Evolutionary conservation across 92 coral and sea anemone species (phyloP).

Genomic region (Paragorgia papillata): DNA sequence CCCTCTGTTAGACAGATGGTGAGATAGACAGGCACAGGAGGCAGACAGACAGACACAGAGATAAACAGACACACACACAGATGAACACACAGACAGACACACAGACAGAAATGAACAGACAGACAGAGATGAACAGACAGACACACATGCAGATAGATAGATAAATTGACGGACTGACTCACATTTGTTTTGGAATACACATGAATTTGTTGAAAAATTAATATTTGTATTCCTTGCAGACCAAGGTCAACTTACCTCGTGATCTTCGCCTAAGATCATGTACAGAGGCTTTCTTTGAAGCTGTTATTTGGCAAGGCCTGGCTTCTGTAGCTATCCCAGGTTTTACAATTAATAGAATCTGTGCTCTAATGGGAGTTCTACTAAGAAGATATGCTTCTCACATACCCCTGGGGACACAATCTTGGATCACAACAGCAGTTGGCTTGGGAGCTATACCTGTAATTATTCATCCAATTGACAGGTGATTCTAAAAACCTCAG

Average conservation of each 20-base stretch:
- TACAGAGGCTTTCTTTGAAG: constrained; percentile 79
- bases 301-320: constrained; percentile 96
- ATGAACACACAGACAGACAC: too few species aligned
- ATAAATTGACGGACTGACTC: neutral
- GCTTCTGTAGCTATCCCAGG: constrained; percentile 98
- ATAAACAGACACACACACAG: too few species aligned
- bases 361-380: constrained; percentile 68
- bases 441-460: constrained; percentile 88
- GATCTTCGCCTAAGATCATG: constrained; percentile 62
- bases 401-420: constrained; percentile 71
- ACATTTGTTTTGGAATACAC: too few species aligned
- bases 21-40: too few species aligned
- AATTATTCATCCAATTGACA: constrained; percentile 97
- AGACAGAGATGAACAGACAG: too few species aligned
- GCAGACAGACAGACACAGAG: too few species aligned
- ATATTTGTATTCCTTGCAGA: constrained; percentile 44
- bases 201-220: neutral
- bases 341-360: constrained; percentile 92
- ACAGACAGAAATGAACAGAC: too few species aligned
- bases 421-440: constrained; percentile 79
- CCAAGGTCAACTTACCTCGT: constrained; percentile 54
- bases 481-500: constrained; percentile 46
- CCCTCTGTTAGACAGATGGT: too few species aligned
- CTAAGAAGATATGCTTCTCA: constrained; percentile 59
- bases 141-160: too few species aligned